A percentile compares a stretch with the other conserved stretches of the same genome.
These are phyloP conservation scores for Hydrochoerus hydrochaeris DNA, from an alignment of 2,113 vertebrate genomes.

Conservation along the genomic window DNA sequence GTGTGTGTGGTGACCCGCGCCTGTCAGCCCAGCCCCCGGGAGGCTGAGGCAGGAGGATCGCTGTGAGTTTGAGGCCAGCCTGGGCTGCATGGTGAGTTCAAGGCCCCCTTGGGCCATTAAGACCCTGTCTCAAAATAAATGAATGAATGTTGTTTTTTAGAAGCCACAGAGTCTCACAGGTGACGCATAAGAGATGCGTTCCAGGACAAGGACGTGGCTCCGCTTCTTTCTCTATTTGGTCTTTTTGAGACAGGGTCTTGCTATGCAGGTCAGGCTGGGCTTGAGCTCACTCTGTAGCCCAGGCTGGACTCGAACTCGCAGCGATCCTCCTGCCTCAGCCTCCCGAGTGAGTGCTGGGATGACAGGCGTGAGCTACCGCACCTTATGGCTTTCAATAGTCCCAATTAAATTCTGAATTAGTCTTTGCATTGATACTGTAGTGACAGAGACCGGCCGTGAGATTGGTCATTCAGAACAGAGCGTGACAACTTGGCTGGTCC, in stretches of 20 bases:
- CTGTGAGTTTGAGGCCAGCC: no score
- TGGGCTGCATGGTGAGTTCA: no score
- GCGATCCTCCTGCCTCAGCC: no score
- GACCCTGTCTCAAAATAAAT: background rate
- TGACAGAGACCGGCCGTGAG: background rate
- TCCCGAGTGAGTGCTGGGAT: no score
- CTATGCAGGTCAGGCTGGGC: no score
- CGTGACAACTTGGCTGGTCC: background rate
- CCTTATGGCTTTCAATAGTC: background rate
- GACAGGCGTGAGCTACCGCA: no score
- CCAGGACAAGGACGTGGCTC: no score
- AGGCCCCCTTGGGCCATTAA: background rate
- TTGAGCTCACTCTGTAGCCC: no score
- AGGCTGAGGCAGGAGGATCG: background rate
- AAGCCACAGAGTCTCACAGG: background rate
- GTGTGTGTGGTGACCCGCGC: rapidly evolving
- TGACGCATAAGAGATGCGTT: no score
- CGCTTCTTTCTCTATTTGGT: no score
- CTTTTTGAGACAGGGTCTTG: no score
- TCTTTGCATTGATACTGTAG: background rate
- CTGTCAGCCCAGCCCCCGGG: background rate
- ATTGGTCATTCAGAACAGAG: background rate
- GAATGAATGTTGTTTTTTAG: background rate
- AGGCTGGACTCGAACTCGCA: no score
- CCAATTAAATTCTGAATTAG: background rate